Evolutionary conservation across 1,140 invertebrate genomes (phyloP), one percentile per base, ranked within the genome.

Genomic region (Latrodectus geometricus): DNA sequence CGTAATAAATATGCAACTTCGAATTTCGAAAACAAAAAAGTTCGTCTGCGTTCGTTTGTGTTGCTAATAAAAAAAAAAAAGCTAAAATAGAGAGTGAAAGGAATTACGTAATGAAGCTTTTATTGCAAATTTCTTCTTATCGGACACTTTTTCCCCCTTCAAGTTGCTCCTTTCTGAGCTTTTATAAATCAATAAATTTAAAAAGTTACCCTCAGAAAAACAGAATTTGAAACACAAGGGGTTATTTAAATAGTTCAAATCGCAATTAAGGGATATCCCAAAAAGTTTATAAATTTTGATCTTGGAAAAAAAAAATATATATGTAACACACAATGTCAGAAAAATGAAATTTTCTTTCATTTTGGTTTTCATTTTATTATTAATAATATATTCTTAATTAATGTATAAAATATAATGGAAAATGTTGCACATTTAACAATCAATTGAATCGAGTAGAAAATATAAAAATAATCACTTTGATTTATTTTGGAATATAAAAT

Each of bases 1-100:
- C 69, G 80, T 83, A 74, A 83, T 83, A 83, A 83, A 83, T 83
- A 83, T 83, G 80, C 80, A 83, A 83, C 68, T 61, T 83, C 69
- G 54, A 35, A 83, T 83, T 83, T 83, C 80, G 50, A 83, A 83
- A 69, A 61, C 49, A 83, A 23, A 83, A 83, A 83, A 65, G 54
- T 74, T 83, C 80, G 70, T 61, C 56, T 74, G 68, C 68, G 68
- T 69, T 69, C 68, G 20, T 69, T 69, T 69, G 80, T 83, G 70
- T 83, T 74, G 52, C 80, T 9, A 7, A 74, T 52, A n/a, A 54
- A 21, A 79, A 68, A 61, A 83, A 74, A 83, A 23, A 21, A n/a
- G n/a, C n/a, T 21, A 81, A 74, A 74, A 23, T 65, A 74, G 54
- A 61, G 52, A 56, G 72, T 15, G 68, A 74, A 83, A 54, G 61